A percentile compares a stretch with the other conserved stretches of the same genome.
Conservation (phyloP, 2,797 vertebrate genomes). For the Fringilla coelebs region DNA sequence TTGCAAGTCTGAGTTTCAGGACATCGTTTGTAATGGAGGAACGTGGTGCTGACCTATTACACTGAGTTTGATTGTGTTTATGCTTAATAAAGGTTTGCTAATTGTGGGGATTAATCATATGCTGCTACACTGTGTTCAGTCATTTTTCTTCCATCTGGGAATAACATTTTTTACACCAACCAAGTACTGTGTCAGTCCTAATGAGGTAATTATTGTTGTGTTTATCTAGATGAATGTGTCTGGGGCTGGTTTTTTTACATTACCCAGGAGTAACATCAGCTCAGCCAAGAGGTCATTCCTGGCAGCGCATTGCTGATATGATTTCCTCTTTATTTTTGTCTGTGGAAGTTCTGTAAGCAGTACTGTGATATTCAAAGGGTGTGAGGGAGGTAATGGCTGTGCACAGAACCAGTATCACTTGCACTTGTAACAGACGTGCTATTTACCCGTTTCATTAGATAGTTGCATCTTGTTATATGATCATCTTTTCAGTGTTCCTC, state of each 20-base stretch:
- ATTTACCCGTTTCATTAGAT: not conserved
- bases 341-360: not conserved
- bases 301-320: fast-evolving
- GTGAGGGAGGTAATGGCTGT: too few species aligned
- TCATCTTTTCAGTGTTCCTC: not conserved
- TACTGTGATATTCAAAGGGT: not conserved
- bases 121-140: not conserved
- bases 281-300: not conserved
- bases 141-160: not conserved
- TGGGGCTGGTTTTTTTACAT: not conserved
- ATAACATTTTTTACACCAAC: not conserved
- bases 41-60: not conserved
- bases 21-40: not conserved
- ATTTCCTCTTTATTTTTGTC: not conserved
- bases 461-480: too few species aligned
- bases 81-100: not conserved
- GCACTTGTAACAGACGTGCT: not conserved
- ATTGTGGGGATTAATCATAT: not conserved
- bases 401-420: fast-evolving
- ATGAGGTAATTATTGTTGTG: not conserved
- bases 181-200: not conserved
- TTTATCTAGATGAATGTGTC: not conserved
- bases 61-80: not conserved
- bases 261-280: not conserved
- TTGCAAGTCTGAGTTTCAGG: not conserved